A percentile compares a stretch with the other conserved stretches of the same genome.
phyloP scores from a whole-genome alignment of 2,113 vertebrate species.

The Bubo scandiacus region DNA sequence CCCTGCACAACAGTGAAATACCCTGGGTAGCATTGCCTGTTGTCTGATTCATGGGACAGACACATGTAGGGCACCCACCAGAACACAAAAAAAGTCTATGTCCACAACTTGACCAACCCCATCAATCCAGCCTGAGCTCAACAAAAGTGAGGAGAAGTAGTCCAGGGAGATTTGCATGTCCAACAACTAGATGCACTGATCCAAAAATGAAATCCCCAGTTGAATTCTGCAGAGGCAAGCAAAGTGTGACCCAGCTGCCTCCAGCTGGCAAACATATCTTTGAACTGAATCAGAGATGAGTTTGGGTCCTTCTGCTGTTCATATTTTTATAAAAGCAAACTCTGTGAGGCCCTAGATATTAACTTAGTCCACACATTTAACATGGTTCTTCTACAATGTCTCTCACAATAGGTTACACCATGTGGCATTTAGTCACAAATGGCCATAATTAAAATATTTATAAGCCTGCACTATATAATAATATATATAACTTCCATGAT shows the following conservation, averaged over 20 bases:
- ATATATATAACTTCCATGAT: not conserved
- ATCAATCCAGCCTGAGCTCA: not conserved
- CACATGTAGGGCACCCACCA: not conserved
- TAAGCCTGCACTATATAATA: not conserved
- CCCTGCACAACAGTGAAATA: not conserved
- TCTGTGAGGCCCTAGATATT: not conserved
- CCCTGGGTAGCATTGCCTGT: accelerated
- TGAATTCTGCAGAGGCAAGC: not conserved
- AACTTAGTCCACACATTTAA: not conserved
- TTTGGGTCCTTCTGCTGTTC: not conserved
- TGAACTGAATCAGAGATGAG: not conserved
- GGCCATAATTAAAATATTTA: not conserved
- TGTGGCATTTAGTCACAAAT: not conserved
- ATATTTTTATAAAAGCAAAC: not conserved
- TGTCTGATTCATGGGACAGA: not conserved
- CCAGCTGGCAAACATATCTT: not conserved
- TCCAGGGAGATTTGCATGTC: not conserved
- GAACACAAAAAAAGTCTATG: not conserved
- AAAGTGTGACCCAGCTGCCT: not conserved
- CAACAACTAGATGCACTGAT: not conserved
- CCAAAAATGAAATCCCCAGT: not conserved
- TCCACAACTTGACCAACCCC: not conserved
- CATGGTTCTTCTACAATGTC: not conserved
- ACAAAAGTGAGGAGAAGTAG: not conserved
- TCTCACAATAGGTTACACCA: not conserved